Evolutionary conservation across 2,797 vertebrate genomes (phyloP).

Genomic region (Eurystomus glaucurus): DNA sequence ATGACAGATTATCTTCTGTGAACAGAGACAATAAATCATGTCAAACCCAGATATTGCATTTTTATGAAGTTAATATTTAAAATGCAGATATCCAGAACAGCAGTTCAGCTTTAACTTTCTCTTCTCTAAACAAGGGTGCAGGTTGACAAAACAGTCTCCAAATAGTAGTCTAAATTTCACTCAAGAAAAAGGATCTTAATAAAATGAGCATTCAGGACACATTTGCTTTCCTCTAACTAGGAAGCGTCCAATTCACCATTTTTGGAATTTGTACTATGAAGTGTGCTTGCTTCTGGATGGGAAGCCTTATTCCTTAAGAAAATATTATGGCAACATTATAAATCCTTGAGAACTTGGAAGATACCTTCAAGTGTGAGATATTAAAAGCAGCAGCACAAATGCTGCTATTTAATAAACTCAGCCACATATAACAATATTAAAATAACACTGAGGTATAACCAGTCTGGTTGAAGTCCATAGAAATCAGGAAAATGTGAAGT

Average conservation of each 20-base stretch:
- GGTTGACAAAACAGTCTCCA: conserved; percentile 36
- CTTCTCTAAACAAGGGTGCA: conserved; percentile 8
- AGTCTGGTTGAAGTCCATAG: conserved; percentile 62
- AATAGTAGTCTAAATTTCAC: conserved; percentile 9
- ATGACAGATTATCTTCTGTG: conserved; percentile 33
- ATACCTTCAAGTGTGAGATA: conserved; percentile 60
- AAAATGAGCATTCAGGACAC: conserved; percentile 25
- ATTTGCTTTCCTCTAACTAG: conserved; percentile 65
- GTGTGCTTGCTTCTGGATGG: conserved; percentile 67
- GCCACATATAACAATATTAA: conserved; percentile 69
- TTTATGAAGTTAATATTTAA: conserved; percentile 43
- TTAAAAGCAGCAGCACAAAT: conserved; percentile 39
- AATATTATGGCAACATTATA: conserved; percentile 75
- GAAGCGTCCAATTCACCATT: conserved; percentile 68
- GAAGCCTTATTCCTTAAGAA: conserved; percentile 77
- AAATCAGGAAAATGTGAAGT: conserved; percentile 65
- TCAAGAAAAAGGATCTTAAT: conserved; percentile 35
- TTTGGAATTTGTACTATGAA: conserved; percentile 62
- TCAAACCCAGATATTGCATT: background rate
- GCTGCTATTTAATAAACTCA: conserved; percentile 21
- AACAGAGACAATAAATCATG: conserved; percentile 45
- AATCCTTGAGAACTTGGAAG: conserved; percentile 78
- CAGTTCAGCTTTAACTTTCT: background rate
- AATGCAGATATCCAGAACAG: conserved; percentile 1
- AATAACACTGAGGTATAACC: conserved; percentile 65